phyloP scores from a whole-genome alignment of 2,113 vertebrate genomes.

The Tympanuchus pallidicinctus region DNA sequence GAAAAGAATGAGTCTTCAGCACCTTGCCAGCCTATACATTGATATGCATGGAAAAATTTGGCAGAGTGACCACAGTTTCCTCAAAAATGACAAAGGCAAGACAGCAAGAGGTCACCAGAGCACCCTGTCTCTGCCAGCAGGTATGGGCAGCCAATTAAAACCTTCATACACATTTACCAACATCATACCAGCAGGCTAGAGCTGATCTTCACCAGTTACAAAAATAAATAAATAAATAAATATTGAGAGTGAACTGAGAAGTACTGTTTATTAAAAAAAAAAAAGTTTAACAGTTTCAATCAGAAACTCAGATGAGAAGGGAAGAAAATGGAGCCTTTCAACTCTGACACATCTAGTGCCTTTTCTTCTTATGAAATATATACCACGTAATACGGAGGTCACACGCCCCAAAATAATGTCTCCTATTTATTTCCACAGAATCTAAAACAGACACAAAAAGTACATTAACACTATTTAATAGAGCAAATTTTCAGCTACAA shows the following conservation, averaged over 20 bases:
- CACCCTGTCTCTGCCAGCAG: background rate
- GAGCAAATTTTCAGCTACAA: too few species aligned
- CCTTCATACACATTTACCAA: background rate
- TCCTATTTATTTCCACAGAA: too few species aligned
- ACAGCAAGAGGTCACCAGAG: background rate
- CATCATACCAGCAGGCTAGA: background rate
- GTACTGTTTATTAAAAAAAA: background rate
- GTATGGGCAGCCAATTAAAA: conserved; percentile 15
- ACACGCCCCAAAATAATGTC: too few species aligned
- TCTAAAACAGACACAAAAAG: too few species aligned
- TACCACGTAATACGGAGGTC: background rate
- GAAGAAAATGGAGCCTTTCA: background rate
- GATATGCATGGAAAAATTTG: background rate
- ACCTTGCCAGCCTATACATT: background rate
- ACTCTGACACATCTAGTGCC: background rate
- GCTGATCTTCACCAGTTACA: background rate
- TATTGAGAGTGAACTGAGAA: background rate
- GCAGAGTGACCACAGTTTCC: background rate
- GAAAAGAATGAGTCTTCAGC: background rate
- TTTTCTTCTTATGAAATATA: background rate
- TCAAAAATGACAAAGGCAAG: background rate
- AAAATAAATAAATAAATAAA: background rate
- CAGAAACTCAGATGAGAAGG: background rate
- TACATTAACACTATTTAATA: too few species aligned
- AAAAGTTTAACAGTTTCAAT: background rate